phyloP scores from a whole-genome alignment of 2,797 vertebrate genomes.

The Platalea minor region DNA sequence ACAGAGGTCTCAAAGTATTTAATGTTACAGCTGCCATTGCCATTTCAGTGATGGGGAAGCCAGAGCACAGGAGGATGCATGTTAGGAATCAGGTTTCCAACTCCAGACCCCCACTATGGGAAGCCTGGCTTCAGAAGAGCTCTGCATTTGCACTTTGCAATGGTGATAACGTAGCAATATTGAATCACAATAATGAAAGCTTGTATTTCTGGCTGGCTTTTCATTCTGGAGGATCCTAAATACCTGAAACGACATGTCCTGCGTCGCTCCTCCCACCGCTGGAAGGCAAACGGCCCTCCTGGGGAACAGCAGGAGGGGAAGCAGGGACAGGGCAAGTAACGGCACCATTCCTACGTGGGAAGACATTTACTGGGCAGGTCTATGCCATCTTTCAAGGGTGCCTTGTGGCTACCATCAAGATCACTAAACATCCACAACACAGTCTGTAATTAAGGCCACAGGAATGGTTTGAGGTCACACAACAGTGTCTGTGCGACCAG shows the following conservation, averaged over 20 bases:
- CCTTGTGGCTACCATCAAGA: not conserved
- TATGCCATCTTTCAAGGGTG: not conserved
- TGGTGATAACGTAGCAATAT: not conserved
- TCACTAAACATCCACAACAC: not conserved
- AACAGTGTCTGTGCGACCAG: not conserved
- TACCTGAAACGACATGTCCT: not conserved
- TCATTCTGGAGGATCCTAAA: not conserved
- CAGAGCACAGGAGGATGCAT: not conserved
- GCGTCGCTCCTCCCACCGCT: not conserved
- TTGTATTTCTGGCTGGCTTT: not conserved
- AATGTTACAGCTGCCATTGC: not conserved
- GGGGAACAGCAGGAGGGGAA: not conserved
- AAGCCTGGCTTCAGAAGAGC: not conserved
- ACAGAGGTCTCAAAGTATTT: not conserved
- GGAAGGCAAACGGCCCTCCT: not conserved
- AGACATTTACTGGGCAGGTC: not conserved
- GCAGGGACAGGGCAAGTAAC: not conserved
- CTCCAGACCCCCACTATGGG: not conserved
- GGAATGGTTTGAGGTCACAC: not conserved
- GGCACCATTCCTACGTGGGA: accelerated
- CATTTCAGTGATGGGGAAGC: not conserved
- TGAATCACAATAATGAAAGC: not conserved
- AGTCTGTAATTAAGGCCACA: not conserved
- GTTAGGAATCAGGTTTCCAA: not conserved
- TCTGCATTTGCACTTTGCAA: not conserved